Evolutionary conservation across 2,888 invertebrate species (phyloP).

Genomic region (Zelleria hepariella): DNA sequence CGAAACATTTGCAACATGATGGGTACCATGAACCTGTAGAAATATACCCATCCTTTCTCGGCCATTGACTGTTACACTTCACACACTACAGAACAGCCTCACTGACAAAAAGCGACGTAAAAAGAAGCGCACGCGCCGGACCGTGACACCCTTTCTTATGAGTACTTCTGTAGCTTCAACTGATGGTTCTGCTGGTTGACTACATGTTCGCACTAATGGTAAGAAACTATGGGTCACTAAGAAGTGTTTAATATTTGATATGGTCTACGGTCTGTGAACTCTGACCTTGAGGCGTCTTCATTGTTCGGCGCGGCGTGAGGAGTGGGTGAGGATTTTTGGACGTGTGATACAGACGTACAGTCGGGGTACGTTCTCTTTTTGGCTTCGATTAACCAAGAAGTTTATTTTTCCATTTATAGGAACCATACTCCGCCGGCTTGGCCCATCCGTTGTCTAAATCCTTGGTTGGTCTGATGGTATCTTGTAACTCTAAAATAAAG

Average conservation of each 20-base stretch:
- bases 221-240: background rate
- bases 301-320: background rate
- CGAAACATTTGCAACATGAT: no score
- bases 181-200: background rate
- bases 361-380: no score
- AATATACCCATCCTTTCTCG: background rate
- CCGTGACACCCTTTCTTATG: slow-evolving; percentile 19
- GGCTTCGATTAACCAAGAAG: no score
- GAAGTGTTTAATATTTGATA: background rate
- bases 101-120: background rate
- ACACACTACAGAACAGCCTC: background rate
- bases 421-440: no score
- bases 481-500: no score
- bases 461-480: no score
- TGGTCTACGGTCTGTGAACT: slow-evolving; percentile 15
- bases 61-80: background rate
- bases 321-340: background rate
- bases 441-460: no score
- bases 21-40: no score
- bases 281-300: slow-evolving; percentile 15
- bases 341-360: background rate
- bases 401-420: no score
- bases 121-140: slow-evolving; percentile 8
- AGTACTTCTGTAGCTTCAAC: no score
- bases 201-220: background rate